Base-by-base conservation (phyloP, 1,140 invertebrate species). In the Leptinotarsa defecta region DNA sequence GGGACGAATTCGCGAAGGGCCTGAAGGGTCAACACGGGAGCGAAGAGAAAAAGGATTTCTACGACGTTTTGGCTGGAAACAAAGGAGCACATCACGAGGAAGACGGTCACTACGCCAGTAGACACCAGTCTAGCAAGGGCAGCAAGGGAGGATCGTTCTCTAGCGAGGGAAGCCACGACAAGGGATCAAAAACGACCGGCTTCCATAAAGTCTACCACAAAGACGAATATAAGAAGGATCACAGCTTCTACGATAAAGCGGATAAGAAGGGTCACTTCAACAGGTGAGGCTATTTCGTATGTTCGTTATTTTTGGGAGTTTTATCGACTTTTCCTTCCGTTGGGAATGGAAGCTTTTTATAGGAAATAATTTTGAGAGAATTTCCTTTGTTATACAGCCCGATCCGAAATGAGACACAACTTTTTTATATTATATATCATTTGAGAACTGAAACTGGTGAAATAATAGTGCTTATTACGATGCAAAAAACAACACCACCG, bases 201-300 rank as follows among this genome's bases (percentile, higher is more conserved):
- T 93, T 89, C 85, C 91, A 92, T 84, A 92, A 92, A 78, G 89
- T 92, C 3, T 92, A 90, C 83, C 88, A 89, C 85, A 93, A 93
- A 85, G 91, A 93, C 80, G 92, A 93, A 82, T 93, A 88, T 86
- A 92, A 92, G 82, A 93, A 93, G 81, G 90, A 92, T 77, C 91
- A 91, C 70, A 89, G 90, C 75, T 92, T 92, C 85, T 93, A 93
- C 81, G 92, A 92, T 80, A 90, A 92, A 63, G 89, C 88, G 8
- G 89, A 92, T 81, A 89, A 90, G 13, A 89, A 88, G 63, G 91
- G 91, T 1, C 86, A 91, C 79, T 90, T 89, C 82, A 84, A 88
- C 70, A 90, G 90, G 79, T 86, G 89, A 79, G 87, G 84, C 11
- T 43, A 11, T 43, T 43, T 8, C 34, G 34, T 43, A 2, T 11